Evolutionary conservation across 2,888 invertebrate species (phyloP), one percentile per base, ranked within the genome.

Genomic region (Deilephila elpenor): DNA sequence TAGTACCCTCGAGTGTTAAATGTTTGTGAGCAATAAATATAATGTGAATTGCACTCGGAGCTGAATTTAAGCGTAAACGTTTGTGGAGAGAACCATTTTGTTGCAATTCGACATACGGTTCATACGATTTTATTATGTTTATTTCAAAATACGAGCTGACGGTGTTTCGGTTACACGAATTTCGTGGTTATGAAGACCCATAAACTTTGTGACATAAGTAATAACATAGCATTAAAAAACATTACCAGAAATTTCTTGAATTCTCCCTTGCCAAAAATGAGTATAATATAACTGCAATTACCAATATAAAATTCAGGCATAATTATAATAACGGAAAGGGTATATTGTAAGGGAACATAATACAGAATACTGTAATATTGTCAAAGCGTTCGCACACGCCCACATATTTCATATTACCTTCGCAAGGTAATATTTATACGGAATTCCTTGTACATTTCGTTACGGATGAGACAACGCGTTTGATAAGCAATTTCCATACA

Each of bases 401-500:
- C 44, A 44, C 3, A 17, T 20, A 64, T 25, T 67, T 44, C 14
- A 64, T 37, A 20, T 64, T 44, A 44, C 44, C 20, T 44, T 5
- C 20, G 11, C 34, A 25, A 67, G 44, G 44, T 67, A 20, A 67
- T 67, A 44, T 62, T 62, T 37, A 62, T 62, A n/a, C n/a, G 44
- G 44, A 44, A 67, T 67, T 11, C 62, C 70, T 70, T 32, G 4
- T 61, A 29, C 32, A 61, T 67, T 67, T 20, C 20, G 11, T 44
- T 67, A 67, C 20, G 62, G n/a, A 62, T 62, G 64, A 67, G 64
- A 67, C 64, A 37, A 37, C 64, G 25, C 62, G 44, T 67, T 44
- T 67, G 64, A 67, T 67, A 44, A 44, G 20, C 64, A 67, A 67
- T 67, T 44, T 67, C 37, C 64, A 67, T 67, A 44, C 62, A 7